Conservation (phyloP, 2,797 vertebrate species). For the Carapus acus region DNA sequence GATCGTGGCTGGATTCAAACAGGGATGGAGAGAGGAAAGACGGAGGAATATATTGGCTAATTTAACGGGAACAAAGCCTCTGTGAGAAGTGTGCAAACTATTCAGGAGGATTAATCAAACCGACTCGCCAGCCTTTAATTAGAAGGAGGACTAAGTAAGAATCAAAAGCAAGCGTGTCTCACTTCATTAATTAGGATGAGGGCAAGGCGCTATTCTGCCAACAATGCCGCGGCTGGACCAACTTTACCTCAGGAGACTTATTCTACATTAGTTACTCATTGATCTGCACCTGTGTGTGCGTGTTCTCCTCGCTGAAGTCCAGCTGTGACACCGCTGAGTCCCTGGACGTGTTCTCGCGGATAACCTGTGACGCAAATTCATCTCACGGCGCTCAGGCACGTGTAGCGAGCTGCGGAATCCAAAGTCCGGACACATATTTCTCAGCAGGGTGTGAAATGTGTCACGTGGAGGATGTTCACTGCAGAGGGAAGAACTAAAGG, state of each 20-base stretch:
- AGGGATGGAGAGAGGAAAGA: too few species aligned
- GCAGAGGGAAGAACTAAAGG: constrained; percentile 45
- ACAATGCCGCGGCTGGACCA: background rate
- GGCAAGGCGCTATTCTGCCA: constrained; percentile 14
- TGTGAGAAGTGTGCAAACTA: constrained; percentile 12
- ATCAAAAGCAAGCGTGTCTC: background rate
- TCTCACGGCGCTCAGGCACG: constrained; percentile 49
- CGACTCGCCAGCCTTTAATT: background rate
- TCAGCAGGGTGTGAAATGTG: constrained; percentile 65
- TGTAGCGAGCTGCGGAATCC: constrained; percentile 54
- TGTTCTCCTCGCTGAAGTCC: too few species aligned
- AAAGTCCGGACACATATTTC: constrained; percentile 59
- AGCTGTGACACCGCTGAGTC: too few species aligned
- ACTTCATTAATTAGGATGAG: constrained; percentile 5
- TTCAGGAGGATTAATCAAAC: constrained; percentile 15
- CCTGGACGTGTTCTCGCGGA: constrained; percentile 36
- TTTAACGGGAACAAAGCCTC: constrained; percentile 10
- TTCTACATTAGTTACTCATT: too few species aligned
- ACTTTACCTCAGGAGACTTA: background rate
- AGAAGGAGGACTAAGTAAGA: constrained; percentile 22
- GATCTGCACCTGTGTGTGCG: constrained; percentile 18
- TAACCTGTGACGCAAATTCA: constrained; percentile 54
- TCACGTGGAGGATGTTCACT: constrained; percentile 56
- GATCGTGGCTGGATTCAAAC: too few species aligned
- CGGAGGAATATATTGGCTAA: constrained; percentile 13